Conservation (phyloP, 1,140 invertebrate species). For the Anoplophora glabripennis region DNA sequence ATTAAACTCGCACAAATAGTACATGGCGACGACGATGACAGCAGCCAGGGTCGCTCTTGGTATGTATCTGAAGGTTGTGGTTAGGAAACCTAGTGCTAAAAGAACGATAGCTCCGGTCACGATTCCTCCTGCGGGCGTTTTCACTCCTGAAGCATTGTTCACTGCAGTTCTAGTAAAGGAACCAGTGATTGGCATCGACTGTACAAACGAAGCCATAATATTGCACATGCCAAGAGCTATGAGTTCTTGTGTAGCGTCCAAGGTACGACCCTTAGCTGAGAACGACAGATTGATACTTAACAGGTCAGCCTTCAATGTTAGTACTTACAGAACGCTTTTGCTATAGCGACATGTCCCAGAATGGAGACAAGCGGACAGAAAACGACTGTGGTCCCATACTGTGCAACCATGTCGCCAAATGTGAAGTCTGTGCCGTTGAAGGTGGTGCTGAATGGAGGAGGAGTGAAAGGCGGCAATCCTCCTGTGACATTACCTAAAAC, state of each 20-base stretch:
- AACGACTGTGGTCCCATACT: conserved; percentile 66
- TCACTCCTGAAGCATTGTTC: conserved; percentile 87
- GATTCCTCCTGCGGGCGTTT: conserved; percentile 78
- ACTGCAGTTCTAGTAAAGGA: conserved; percentile 88
- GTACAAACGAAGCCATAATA: conserved; percentile 80
- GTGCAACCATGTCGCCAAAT: conserved; percentile 62
- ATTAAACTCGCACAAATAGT: conserved; percentile 76
- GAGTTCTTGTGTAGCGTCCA: conserved; percentile 84
- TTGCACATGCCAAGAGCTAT: conserved; percentile 82
- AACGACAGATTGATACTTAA: too few species aligned
- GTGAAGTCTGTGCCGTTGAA: conserved; percentile 57
- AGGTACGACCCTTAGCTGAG: conserved; percentile 69
- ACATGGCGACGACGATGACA: conserved; percentile 76
- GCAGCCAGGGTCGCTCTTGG: conserved; percentile 74
- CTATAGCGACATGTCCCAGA: conserved; percentile 82
- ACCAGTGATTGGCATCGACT: conserved; percentile 84
- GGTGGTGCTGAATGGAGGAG: conserved; percentile 61
- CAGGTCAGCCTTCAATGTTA: too few species aligned
- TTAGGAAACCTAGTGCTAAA: conserved; percentile 67
- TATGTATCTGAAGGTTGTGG: conserved; percentile 72
- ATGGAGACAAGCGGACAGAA: conserved; percentile 77
- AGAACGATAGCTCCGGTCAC: conserved; percentile 70
- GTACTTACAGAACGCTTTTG: conserved; percentile 74
- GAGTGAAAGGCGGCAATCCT: conserved; percentile 61
- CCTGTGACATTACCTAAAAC: conserved; percentile 59